Conservation (phyloP, 2,113 vertebrate species). For the Phyllopteryx taeniolatus region DNA sequence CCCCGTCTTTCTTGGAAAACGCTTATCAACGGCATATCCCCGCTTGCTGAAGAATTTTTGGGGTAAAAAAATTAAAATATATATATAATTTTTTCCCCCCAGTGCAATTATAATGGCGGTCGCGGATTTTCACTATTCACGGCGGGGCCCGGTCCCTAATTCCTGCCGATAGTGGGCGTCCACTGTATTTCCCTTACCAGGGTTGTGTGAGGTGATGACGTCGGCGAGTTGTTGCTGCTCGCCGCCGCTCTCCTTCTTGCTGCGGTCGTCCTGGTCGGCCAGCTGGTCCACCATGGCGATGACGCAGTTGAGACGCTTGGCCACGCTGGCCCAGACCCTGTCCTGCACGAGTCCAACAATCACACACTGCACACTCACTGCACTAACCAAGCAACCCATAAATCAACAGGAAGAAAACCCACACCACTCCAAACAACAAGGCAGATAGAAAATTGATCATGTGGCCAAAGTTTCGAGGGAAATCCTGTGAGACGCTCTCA, state of each 20-base stretch:
- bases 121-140: too few species aligned
- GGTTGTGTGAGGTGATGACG: slow-evolving; percentile 74
- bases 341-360: slow-evolving; percentile 81
- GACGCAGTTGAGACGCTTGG: slow-evolving; percentile 91
- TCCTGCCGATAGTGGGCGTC: neutral
- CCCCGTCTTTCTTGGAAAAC: too few species aligned
- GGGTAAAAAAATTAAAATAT: too few species aligned
- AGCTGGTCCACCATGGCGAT: slow-evolving; percentile 93
- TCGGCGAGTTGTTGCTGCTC: slow-evolving; percentile 74
- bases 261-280: slow-evolving; percentile 76
- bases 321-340: slow-evolving; percentile 92
- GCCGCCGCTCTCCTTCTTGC: slow-evolving; percentile 45
- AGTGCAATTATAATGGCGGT: too few species aligned
- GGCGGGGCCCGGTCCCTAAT: too few species aligned
- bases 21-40: too few species aligned
- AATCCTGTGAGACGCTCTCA: neutral
- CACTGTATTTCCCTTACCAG: slow-evolving; percentile 63
- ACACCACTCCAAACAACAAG: neutral
- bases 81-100: too few species aligned
- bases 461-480: neutral
- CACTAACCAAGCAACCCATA: slow-evolving; percentile 12
- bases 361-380: neutral
- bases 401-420: neutral
- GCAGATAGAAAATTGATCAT: neutral
- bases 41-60: too few species aligned